Conservation (phyloP, 2,797 vertebrate species). For the Sebastes trivittatus region DNA sequence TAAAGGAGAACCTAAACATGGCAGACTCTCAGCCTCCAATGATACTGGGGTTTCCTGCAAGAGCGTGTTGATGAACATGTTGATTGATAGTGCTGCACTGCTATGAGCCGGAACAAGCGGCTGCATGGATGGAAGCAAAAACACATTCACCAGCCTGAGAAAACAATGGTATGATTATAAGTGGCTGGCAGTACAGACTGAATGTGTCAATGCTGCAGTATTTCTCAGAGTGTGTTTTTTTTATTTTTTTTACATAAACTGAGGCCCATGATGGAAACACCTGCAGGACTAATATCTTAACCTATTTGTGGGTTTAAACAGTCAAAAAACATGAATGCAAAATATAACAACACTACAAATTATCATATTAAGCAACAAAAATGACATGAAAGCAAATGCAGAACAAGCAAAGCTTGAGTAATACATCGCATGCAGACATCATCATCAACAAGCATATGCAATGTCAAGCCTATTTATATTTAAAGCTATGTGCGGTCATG, state of each 20-base stretch:
- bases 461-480: slow-evolving; percentile 15
- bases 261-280: neutral
- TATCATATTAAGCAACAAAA: neutral
- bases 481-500: slow-evolving; percentile 26
- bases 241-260: neutral
- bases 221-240: neutral
- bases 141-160: neutral
- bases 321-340: neutral
- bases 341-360: neutral
- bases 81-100: neutral
- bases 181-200: neutral
- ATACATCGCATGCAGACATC: slow-evolving; percentile 1
- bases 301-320: neutral
- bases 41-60: neutral
- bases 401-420: neutral
- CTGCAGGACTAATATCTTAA: neutral
- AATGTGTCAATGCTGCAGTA: neutral
- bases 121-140: neutral
- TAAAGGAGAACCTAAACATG: neutral
- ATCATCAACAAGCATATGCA: slow-evolving; percentile 21
- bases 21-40: neutral
- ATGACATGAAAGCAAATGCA: slow-evolving; percentile 7
- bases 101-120: neutral
- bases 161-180: neutral
- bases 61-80: neutral